Base-by-base conservation (phyloP, 2,797 vertebrate species). In the Staurois parvus region DNA sequence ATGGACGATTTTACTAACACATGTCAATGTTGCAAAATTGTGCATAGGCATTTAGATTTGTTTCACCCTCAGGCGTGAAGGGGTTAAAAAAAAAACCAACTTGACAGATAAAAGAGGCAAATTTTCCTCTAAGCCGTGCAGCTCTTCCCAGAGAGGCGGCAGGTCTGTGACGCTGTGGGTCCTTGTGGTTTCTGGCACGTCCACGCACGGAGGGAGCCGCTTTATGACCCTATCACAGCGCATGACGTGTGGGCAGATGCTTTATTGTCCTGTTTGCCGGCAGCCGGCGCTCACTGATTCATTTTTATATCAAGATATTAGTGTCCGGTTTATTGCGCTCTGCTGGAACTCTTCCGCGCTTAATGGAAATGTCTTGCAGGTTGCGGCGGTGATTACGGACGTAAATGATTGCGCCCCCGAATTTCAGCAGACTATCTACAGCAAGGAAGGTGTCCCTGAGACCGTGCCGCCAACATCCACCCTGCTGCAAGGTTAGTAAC, bases 381-480 rank as follows among this genome's bases (percentile, higher is more conserved):
- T 96, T 59, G 93, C 95, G 80, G 95, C 96, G 88, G 91, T 95
- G 72, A 96, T 96, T 85, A 93, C 91, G 12, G 96, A 98, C 72
- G 95, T 96, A 89, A 97, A 97, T 26, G 96, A 97, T 91, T 98
- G 95, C 26, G 91, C 95, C 72, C 96, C 96, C 0, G 95, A 97
- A 92, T 97, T 98, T 91, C 94, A 96, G 77, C 96, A 96, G 92
- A 95, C 94, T 3, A 96, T 97, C 89, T 97, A 95, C 92, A 97
- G 94, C 91, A 96, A 96, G 91, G 94, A 96, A 0, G 92, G 91
- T 26, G 94, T 97, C 69, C 95, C 94, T 17, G 96, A 97, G 92
- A 96, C 95, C 0, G 96, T 98, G 91, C 92, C 95, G 80, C 95
- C 95, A 73, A 95, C 96, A 88, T 97, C 97, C 26, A 96, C 94